Conservation (phyloP, 1,140 invertebrate species). For the Chironomus tepperi region DNA sequence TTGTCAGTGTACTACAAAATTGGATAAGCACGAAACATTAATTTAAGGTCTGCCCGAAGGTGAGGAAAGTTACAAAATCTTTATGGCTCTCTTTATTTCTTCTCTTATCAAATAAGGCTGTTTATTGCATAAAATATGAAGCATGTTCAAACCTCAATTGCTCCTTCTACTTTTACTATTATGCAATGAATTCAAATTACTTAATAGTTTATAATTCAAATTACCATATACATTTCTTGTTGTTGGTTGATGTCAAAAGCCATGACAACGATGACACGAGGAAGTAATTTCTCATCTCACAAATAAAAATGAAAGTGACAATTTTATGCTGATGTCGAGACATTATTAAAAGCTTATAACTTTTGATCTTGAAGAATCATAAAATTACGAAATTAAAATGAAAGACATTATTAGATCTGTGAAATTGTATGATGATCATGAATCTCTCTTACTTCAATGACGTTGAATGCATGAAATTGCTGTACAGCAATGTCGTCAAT, state of each 20-base stretch:
- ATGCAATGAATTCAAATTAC: background rate
- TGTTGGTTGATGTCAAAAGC: background rate
- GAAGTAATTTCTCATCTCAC: background rate
- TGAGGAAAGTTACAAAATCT: background rate
- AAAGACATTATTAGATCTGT: background rate
- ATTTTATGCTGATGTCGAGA: background rate
- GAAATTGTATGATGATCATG: background rate
- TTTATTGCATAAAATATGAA: background rate
- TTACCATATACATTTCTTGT: background rate
- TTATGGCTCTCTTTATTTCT: background rate
- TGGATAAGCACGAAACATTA: background rate
- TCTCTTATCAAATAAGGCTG: slow-evolving; percentile 10
- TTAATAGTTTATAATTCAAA: background rate
- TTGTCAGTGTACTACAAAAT: background rate
- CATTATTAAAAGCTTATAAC: background rate
- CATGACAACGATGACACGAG: slow-evolving; percentile 5
- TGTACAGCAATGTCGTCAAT: no score
- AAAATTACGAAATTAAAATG: background rate
- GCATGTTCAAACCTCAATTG: background rate
- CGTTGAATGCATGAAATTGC: no score
- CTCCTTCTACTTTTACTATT: background rate
- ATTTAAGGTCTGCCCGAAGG: background rate
- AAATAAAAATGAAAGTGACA: slow-evolving; percentile 5
- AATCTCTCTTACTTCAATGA: background rate
- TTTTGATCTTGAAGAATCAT: background rate